phyloP scores from a whole-genome alignment of 2,113 vertebrate genomes.

The Dendrocopos noguchii region DNA sequence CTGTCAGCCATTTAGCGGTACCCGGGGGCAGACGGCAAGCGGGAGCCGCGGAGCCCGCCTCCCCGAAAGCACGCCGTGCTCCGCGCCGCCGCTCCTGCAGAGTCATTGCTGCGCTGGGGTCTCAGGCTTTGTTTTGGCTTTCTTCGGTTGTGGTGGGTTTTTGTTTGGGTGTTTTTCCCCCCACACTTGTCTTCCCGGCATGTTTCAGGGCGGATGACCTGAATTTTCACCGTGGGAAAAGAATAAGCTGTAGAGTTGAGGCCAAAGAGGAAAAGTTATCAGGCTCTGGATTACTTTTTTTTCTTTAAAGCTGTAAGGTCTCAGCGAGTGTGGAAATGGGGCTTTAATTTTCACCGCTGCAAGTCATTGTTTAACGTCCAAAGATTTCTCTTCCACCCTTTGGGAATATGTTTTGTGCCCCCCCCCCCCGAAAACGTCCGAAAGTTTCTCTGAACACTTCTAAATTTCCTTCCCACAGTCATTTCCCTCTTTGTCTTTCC shows the following conservation, averaged over 20 bases:
- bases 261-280: neutral
- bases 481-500: neutral
- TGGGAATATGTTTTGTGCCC: neutral
- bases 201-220: neutral
- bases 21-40: neutral
- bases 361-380: neutral
- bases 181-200: too few species aligned
- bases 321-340: neutral
- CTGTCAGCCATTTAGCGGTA: neutral
- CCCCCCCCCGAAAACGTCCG: neutral
- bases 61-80: neutral
- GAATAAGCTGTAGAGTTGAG: neutral
- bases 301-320: neutral
- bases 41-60: neutral
- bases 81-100: slow-evolving; percentile 25
- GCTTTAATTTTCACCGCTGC: neutral
- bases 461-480: neutral
- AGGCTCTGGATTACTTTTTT: neutral
- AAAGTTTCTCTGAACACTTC: slow-evolving; percentile 13
- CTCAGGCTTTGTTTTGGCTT: neutral
- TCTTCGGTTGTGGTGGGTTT: too few species aligned
- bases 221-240: neutral
- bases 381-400: neutral
- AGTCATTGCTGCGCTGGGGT: slow-evolving; percentile 11
- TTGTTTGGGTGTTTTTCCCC: too few species aligned